Base-by-base conservation (phyloP, 1,140 invertebrate genomes). In the Drosophila pectinifera region DNA sequence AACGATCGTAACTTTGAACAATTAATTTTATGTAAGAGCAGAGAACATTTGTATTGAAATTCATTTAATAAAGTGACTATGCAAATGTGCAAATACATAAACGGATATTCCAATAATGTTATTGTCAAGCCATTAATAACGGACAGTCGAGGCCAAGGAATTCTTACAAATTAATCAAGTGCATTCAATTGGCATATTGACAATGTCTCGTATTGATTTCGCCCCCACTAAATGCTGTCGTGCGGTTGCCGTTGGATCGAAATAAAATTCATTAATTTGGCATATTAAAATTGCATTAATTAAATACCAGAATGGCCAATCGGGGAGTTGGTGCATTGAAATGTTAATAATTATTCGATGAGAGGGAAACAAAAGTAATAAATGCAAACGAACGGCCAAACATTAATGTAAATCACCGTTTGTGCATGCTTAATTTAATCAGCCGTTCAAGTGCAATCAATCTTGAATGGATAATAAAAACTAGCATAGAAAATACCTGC, bases 91-190 rank as follows among this genome's bases (percentile, higher is more conserved):
- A 42, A 36, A 73, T 61, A 48, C 31, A 39, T 55, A 16, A 48
- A 36, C 46, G 22, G 16, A 63, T 38, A 62, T 54, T 73, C 46
- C 39, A 57, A 56, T 53, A 69, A 51, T 51, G 48, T 46, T 59
- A 51, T 73, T 59, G 46, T 24, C 45, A 43, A 62, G 56, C 41
- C 36, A 73, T 84, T 77, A 41, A 69, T 76, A 28, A 55, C 22
- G 20, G 6, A 55, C 54, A 14, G 36, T 48, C 13, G 39, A 5
- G 26, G 42, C 43, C 54, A 49, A 69, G 22, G 64, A 31, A 57
- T 56, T 80, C 61, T 58, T 70, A 68, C 57, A 73, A 58, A 85
- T 86, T 73, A 86, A 85, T 85, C 81, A 86, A 80, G 82, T 80
- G 73, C 46, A 68, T 65, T 61, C 73, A 81, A n/a, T 48, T 34